Percentiles rank a stretch among this genome's conserved stretches.
Evolutionary conservation across 2,797 vertebrate genomes (phyloP).

Genomic region (Margarornis squamiger): DNA sequence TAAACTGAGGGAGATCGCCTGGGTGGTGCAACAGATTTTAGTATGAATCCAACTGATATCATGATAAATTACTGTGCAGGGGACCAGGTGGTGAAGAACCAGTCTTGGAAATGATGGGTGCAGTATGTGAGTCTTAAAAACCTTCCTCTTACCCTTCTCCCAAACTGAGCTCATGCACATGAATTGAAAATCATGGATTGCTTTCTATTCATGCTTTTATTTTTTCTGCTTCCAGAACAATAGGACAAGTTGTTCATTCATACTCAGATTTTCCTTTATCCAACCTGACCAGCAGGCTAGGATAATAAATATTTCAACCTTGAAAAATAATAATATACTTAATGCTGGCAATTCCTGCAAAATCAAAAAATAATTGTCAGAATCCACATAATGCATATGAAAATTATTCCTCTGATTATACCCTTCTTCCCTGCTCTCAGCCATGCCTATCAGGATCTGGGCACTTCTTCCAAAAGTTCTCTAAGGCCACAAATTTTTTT

Average conservation of each 20-base stretch:
- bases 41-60: background rate
- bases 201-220: background rate
- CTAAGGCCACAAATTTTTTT: background rate
- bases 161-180: background rate
- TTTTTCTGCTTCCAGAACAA: slow-evolving; percentile 8
- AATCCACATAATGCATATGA: background rate
- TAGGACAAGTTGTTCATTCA: background rate
- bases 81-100: background rate
- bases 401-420: background rate
- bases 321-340: slow-evolving; percentile 31
- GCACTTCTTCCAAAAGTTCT: background rate
- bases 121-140: background rate
- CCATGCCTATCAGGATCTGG: background rate
- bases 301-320: slow-evolving; percentile 51
- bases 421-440: background rate
- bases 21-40: background rate
- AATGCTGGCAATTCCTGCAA: background rate
- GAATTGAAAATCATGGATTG: background rate
- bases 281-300: slow-evolving; percentile 28
- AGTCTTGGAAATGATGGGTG: background rate
- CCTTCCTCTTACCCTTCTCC: background rate
- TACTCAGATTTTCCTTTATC: background rate
- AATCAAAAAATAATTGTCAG: background rate
- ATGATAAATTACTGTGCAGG: background rate
- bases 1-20: background rate